Evolutionary conservation across 2,797 vertebrate species (phyloP).

Genomic region (Gephyroberyx darwinii): DNA sequence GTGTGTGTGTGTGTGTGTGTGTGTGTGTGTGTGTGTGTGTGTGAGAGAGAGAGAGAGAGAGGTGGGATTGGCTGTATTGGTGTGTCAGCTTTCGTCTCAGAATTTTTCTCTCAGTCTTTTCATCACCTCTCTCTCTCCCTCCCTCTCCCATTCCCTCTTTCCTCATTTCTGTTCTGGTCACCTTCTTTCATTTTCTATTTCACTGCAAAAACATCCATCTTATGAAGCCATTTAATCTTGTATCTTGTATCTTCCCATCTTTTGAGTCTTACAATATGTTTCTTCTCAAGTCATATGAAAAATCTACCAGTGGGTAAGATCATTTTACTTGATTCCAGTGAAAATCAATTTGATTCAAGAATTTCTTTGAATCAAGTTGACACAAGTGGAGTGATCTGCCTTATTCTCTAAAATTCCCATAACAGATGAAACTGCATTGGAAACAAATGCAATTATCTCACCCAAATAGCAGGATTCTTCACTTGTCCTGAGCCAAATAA

Average conservation of each 20-base stretch:
- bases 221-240: too few species aligned
- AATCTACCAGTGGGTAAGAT: too few species aligned
- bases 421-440: background rate
- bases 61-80: constrained; percentile 4
- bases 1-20: constrained; percentile 11
- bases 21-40: background rate
- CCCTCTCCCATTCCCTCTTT: background rate
- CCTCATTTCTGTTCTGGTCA: background rate
- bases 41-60: background rate
- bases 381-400: too few species aligned
- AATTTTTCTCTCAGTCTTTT: background rate
- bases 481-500: background rate
- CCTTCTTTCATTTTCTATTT: constrained; percentile 3
- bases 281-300: too few species aligned
- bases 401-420: background rate
- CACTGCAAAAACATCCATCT: background rate
- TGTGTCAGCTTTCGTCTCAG: constrained; percentile 2
- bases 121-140: background rate
- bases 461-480: background rate
- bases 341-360: too few species aligned
- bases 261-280: too few species aligned
- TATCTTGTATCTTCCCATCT: too few species aligned
- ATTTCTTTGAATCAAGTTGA: too few species aligned
- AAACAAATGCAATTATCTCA: background rate
- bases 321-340: too few species aligned